Conservation (phyloP, 2,888 invertebrate species). For the Allophyes oxyacanthae region DNA sequence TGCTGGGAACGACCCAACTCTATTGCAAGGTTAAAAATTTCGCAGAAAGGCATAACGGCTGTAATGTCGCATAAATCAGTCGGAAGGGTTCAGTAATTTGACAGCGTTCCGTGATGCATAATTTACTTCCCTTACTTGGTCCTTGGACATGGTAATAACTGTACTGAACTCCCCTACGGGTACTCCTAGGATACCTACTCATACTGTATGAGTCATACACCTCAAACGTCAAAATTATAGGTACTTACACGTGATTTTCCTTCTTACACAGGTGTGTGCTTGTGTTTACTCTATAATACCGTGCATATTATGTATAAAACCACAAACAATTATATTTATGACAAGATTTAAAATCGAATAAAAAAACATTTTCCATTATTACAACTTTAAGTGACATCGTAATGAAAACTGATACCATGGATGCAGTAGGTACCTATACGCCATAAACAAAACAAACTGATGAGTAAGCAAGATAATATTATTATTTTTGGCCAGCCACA, state of each 20-base stretch:
- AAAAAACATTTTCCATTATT: no score
- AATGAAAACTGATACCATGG: no score
- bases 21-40: conserved; percentile 53
- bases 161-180: neutral
- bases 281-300: no score
- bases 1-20: conserved; percentile 54
- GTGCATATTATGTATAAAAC: no score
- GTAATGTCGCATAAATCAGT: conserved; percentile 65
- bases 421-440: neutral
- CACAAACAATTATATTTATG: no score
- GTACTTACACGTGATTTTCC: no score
- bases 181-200: no score
- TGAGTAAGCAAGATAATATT: neutral
- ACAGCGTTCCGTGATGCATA: conserved; percentile 54
- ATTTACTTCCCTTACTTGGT: conserved; percentile 49
- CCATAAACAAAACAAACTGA: neutral
- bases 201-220: no score
- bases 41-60: conserved; percentile 41
- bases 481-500: neutral
- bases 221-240: no score
- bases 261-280: no score
- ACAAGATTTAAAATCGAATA: no score
- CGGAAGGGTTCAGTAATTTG: conserved; percentile 56
- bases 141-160: conserved; percentile 14
- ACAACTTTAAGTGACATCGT: no score